Evolutionary conservation across 2,888 invertebrate species (phyloP), one percentile per base, ranked within the genome.

Genomic region (Eristalinus sepulchralis): DNA sequence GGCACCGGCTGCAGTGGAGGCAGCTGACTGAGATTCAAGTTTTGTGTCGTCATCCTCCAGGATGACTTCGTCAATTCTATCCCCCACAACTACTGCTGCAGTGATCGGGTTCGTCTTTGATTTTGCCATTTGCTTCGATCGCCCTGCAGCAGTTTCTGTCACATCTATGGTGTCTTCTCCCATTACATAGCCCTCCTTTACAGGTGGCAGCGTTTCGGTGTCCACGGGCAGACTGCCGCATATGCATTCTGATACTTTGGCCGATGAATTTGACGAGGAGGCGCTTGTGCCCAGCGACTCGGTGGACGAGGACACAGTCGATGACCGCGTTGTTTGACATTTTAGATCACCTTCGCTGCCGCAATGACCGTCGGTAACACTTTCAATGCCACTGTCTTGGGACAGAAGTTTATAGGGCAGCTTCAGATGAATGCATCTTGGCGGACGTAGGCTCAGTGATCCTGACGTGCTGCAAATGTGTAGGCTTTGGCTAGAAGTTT

Each of bases 331-430:
- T 63, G 77, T 87, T 62, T 72, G 79, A 68, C 83, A 80, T 76
- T 84, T 83, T 76, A 81, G 76, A 84, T 84, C 80, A 71, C 72
- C 77, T 59, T 87, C 83, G 63, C 80, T 83, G 36, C 66, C 77
- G 55, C 80, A 81, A 68, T 77, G 82, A 39, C 82, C 85, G 17
- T 78, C 83, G 53, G 88, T 90, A 73, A 90, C 90, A 88, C 90
- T 90, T 88, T 92, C 92, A 53, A 92, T 92, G 88, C 92, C 92
- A 72, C 92, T 92, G 86, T 92, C 92, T 81, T 92, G 92, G 22
- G 93, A 92, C 73, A 92, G 89, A 11, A 92, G 88, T 84, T 91
- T 89, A 82, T 79, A 88, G 20, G 88, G 90, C 36, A 83, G 53
- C 72, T 89, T 89, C 9, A 90, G 64, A 62, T 89, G 88, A 70